Conservation (phyloP, 2,113 vertebrate genomes). For the Propithecus coquereli region DNA sequence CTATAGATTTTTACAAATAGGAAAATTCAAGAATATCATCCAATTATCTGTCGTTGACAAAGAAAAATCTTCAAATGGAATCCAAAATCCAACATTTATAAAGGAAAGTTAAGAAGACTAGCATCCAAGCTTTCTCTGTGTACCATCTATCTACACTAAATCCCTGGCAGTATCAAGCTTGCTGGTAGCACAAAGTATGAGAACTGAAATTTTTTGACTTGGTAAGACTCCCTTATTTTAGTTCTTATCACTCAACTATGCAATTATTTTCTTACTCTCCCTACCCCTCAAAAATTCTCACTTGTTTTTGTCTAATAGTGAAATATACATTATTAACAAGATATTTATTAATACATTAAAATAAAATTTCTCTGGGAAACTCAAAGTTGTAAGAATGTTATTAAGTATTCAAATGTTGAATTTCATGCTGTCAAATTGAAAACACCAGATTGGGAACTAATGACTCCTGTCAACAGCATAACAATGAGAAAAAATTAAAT, state of each 20-base stretch:
- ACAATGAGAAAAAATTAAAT: not conserved
- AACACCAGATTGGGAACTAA: conserved; percentile 47
- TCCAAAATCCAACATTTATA: not conserved
- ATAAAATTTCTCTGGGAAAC: not conserved
- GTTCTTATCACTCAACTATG: not conserved
- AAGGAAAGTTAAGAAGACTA: not conserved
- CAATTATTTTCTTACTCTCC: not conserved
- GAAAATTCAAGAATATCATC: not conserved
- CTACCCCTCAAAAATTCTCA: not conserved
- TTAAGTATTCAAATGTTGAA: conserved; percentile 30
- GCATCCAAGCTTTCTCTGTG: not conserved
- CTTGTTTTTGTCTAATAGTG: not conserved
- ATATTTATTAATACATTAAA: not conserved
- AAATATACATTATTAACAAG: not conserved
- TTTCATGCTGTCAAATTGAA: conserved; percentile 29
- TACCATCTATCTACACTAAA: not conserved
- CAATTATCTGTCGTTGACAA: not conserved
- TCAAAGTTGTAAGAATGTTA: not conserved
- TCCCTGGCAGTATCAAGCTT: not conserved
- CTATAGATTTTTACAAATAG: not conserved
- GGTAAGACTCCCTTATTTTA: not conserved
- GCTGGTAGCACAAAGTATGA: not conserved
- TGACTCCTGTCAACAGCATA: not conserved
- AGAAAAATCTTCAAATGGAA: not conserved
- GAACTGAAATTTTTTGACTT: not conserved